Percentiles rank a stretch among this genome's conserved stretches.
These are phyloP conservation scores for Acromyrmex charruanus DNA, from an alignment of 1,140 invertebrate species.

Conservation along the genomic window DNA sequence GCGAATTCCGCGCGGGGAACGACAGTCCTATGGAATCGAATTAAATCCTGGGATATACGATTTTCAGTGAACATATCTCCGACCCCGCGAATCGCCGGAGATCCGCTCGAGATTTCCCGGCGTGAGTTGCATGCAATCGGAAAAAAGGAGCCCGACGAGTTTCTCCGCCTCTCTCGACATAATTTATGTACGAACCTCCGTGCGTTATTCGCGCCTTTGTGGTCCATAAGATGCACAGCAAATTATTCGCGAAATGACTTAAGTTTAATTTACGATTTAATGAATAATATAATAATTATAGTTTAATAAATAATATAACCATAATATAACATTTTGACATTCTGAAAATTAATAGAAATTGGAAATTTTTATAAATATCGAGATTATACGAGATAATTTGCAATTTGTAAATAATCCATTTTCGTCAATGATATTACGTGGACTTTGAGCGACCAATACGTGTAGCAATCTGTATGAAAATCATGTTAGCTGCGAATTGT, in stretches of 20 bases:
- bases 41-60: constrained; percentile 67
- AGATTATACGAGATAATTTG: neutral
- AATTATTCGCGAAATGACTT: constrained; percentile 12
- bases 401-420: neutral
- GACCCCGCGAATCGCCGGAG: constrained; percentile 19
- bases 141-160: constrained; percentile 23
- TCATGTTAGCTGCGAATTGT: constrained; percentile 19
- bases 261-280: constrained; percentile 4
- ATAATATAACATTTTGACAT: neutral
- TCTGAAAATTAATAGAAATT: neutral
- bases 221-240: neutral
- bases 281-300: neutral
- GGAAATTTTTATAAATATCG: neutral
- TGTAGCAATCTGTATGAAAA: constrained; percentile 23
- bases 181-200: constrained; percentile 40
- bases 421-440: neutral
- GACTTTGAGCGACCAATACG: neutral
- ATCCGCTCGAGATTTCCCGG: constrained; percentile 39
- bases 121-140: constrained; percentile 31
- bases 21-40: constrained; percentile 65
- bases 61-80: constrained; percentile 55
- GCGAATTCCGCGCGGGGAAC: constrained; percentile 13
- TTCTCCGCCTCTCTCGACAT: neutral
- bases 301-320: neutral
- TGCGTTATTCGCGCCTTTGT: neutral